Percentiles rank a stretch among this genome's conserved stretches.
Evolutionary conservation across 2,888 invertebrate species (phyloP).

Genomic region (Tricholauxania praeusta): DNA sequence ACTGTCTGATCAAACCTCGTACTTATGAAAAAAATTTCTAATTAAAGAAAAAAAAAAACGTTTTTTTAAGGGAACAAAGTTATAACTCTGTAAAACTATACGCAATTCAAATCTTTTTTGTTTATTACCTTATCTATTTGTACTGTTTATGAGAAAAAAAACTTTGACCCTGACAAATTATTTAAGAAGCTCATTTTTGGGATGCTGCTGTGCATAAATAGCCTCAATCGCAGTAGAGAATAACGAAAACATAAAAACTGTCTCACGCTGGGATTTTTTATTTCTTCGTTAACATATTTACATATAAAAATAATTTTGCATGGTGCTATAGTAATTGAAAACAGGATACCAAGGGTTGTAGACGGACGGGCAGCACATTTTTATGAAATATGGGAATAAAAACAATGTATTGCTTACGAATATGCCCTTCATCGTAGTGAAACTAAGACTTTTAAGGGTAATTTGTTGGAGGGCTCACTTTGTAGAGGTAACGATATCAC

Average conservation of each 20-base stretch:
- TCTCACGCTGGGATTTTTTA: slow-evolving; percentile 28
- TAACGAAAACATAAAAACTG: background rate
- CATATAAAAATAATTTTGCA: slow-evolving; percentile 8
- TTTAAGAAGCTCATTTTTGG: background rate
- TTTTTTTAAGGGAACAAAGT: too few relatives aligned
- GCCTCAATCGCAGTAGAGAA: slow-evolving; percentile 1
- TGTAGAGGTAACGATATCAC: too few relatives aligned
- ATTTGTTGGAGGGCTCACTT: too few relatives aligned
- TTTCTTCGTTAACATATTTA: slow-evolving; percentile 22
- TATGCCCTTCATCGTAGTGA: background rate
- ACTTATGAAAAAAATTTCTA: too few relatives aligned
- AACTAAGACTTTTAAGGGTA: too few relatives aligned
- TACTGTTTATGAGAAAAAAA: too few relatives aligned
- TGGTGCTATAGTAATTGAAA: background rate
- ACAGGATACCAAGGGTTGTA: background rate
- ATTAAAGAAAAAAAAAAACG: too few relatives aligned
- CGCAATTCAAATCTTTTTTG: too few relatives aligned
- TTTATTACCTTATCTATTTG: too few relatives aligned
- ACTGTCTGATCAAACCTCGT: too few relatives aligned
- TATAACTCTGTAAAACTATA: too few relatives aligned
- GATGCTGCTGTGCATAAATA: background rate
- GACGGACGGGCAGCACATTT: background rate
- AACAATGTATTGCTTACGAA: background rate
- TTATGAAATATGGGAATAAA: background rate
- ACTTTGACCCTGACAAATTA: slow-evolving; percentile 7